Evolutionary conservation across 2,113 vertebrate species (phyloP).

Genomic region (Eublepharis macularius): DNA sequence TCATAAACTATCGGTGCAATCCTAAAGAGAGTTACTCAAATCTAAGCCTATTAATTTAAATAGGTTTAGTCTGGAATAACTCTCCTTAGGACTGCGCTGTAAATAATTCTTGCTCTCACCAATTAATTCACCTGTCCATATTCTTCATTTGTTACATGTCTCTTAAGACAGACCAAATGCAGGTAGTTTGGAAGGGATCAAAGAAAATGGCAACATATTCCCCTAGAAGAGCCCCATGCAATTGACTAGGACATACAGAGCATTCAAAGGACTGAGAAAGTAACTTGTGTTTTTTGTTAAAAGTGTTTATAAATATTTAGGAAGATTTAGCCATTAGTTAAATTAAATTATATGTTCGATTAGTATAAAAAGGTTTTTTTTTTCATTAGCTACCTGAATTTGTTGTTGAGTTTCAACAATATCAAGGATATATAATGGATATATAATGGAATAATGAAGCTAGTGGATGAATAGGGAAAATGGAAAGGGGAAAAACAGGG

Average conservation of each 20-base stretch:
- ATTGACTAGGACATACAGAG: neutral
- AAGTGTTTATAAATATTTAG: neutral
- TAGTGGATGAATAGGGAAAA: neutral
- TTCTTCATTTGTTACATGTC: neutral
- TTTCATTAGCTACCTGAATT: neutral
- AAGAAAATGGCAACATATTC: neutral
- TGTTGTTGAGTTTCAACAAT: neutral
- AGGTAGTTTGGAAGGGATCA: neutral
- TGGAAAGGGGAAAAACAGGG: neutral
- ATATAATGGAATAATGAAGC: neutral
- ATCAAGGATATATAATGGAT: accelerated
- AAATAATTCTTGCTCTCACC: neutral
- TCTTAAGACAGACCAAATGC: neutral
- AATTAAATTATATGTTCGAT: too few relatives aligned
- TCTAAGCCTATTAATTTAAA: too few relatives aligned
- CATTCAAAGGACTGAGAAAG: neutral
- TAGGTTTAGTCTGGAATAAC: too few relatives aligned
- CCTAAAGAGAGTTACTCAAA: too few relatives aligned
- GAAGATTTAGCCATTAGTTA: neutral
- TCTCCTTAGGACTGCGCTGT: too few relatives aligned
- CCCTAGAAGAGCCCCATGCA: neutral
- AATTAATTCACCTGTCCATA: neutral
- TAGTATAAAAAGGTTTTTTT: accelerated
- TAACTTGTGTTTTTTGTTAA: neutral
- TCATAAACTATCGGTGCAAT: too few relatives aligned